Percentiles rank a stretch among this genome's conserved stretches.
Evolutionary conservation across 2,797 vertebrate species (phyloP).

Genomic region (Myotis pilosus): DNA sequence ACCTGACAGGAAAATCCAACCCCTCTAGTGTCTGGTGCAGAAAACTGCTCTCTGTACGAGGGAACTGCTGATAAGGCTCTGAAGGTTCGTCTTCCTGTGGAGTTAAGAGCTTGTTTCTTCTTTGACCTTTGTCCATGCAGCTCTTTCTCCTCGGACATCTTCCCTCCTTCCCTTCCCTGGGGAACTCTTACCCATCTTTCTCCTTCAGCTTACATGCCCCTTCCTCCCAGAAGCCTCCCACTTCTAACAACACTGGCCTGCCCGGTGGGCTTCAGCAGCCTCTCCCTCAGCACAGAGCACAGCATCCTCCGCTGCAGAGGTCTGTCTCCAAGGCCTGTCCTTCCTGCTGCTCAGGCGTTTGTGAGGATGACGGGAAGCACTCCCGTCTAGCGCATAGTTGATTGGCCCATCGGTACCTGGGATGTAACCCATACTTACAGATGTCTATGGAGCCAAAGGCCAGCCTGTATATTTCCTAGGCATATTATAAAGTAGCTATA

Average conservation of each 20-base stretch:
- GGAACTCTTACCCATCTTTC: neutral
- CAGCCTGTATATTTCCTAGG: neutral
- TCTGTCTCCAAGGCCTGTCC: neutral
- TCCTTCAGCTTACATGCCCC: too few species aligned
- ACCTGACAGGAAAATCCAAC: neutral
- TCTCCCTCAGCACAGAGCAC: rapidly evolving
- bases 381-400: rapidly evolving
- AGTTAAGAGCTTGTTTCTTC: neutral
- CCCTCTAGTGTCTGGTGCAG: neutral
- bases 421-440: rapidly evolving
- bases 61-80: neutral
- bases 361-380: neutral
- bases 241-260: neutral
- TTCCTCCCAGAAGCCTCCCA: neutral
- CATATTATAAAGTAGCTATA: neutral
- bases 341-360: neutral
- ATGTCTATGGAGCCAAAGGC: neutral
- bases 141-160: neutral
- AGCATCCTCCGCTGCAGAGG: too few species aligned
- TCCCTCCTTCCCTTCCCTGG: neutral
- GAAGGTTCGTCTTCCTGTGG: neutral
- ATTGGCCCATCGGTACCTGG: neutral
- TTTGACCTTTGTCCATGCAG: neutral
- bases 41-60: neutral
- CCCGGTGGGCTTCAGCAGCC: neutral